phyloP scores from a whole-genome alignment of 2,797 vertebrate species.

The Sciurus carolinensis region DNA sequence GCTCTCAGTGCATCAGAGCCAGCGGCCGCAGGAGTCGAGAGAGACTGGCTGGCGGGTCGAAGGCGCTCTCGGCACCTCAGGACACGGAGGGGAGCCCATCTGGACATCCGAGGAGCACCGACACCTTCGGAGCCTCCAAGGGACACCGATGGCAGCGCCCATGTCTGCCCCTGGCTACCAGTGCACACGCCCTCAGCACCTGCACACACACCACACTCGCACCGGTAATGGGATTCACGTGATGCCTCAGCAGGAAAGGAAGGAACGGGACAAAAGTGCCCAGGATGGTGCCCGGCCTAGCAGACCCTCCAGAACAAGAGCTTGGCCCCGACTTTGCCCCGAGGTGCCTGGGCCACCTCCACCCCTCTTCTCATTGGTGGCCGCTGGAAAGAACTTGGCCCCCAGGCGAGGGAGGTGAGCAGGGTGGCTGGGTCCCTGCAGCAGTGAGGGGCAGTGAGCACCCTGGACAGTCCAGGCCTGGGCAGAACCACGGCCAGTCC shows the following conservation, averaged over 20 bases:
- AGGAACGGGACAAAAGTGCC: background rate
- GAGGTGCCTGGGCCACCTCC: background rate
- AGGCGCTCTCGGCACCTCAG: too few species aligned
- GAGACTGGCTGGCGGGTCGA: too few species aligned
- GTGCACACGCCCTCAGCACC: too few species aligned
- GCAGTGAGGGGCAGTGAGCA: background rate
- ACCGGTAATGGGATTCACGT: too few species aligned
- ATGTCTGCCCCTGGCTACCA: too few species aligned
- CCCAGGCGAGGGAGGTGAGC: background rate
- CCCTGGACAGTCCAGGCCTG: background rate
- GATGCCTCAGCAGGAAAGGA: background rate
- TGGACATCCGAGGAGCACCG: too few species aligned
- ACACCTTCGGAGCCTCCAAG: too few species aligned
- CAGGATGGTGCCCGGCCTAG: too few species aligned
- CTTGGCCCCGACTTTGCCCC: background rate
- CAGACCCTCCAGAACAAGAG: background rate
- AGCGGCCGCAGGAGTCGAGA: background rate
- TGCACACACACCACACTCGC: too few species aligned
- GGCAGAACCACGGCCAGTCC: background rate
- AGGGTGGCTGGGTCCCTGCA: too few species aligned
- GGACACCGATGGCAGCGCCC: too few species aligned
- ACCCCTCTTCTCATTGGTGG: background rate
- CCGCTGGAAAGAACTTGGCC: background rate
- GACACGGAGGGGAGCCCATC: background rate
- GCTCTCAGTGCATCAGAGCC: fast-evolving